phyloP scores from a whole-genome alignment of 2,888 invertebrate species.

The Tanypteryx hageni region DNA sequence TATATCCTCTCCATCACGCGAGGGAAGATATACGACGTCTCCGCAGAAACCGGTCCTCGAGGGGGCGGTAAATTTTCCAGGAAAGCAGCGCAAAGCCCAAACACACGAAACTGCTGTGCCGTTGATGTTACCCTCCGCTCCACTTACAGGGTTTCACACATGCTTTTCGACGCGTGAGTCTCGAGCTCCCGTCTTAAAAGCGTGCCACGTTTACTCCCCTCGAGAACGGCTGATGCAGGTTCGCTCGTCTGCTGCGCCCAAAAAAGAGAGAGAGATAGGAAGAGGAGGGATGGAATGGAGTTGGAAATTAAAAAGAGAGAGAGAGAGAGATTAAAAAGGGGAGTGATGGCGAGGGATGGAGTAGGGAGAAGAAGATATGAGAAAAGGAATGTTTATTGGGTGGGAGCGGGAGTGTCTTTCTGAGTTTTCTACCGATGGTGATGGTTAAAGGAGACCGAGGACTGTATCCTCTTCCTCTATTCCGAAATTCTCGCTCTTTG shows the following conservation, averaged over 20 bases:
- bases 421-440: background rate
- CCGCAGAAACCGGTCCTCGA: too few relatives aligned
- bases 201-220: background rate
- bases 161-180: background rate
- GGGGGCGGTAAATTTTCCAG: too few relatives aligned
- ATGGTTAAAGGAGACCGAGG: background rate
- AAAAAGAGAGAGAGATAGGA: background rate
- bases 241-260: background rate
- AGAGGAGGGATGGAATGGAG: background rate
- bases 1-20: too few relatives aligned
- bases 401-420: background rate
- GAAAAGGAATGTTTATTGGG: background rate
- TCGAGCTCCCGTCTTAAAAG: background rate
- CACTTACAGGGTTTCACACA: background rate
- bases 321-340: background rate
- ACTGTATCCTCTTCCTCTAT: background rate
- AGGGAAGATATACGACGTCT: too few relatives aligned
- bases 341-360: background rate
- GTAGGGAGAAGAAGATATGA: background rate
- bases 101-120: too few relatives aligned
- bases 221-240: background rate
- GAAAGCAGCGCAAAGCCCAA: too few relatives aligned
- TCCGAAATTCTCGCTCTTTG: background rate
- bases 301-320: conserved; percentile 6
- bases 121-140: background rate